These are phyloP conservation scores for Drosophila lowei DNA, from an alignment of 1,140 invertebrate species.

Conservation along the genomic window DNA sequence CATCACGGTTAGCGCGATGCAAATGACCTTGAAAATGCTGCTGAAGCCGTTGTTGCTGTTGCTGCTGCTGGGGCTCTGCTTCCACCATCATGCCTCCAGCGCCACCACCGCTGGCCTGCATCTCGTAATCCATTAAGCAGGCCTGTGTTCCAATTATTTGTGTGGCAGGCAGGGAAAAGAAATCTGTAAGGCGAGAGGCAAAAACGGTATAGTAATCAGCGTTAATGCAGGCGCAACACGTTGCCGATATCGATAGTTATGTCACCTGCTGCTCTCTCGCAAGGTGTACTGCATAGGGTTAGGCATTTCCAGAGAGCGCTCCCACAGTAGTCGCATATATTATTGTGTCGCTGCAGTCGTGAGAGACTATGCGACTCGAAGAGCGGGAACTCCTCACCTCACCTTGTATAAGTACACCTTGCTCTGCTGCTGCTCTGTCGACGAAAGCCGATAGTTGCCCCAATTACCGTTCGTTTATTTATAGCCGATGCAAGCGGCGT, in stretches of 20 bases:
- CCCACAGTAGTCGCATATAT: no score
- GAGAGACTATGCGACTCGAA: no score
- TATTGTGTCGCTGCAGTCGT: no score
- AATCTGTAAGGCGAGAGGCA: conserved; percentile 55
- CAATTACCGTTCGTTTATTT: conserved; percentile 56
- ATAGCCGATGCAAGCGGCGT: conserved; percentile 33
- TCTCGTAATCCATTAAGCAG: conserved; percentile 76
- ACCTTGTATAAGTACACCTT: no score
- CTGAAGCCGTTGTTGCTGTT: conserved; percentile 58
- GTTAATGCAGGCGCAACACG: conserved; percentile 20
- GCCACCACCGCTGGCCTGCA: conserved; percentile 42
- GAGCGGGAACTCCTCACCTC: no score
- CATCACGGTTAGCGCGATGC: conserved; percentile 82
- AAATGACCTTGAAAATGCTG: conserved; percentile 83
- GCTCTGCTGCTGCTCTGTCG: conserved; percentile 12
- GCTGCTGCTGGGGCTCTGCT: conserved; percentile 35
- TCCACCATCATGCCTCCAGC: conserved; percentile 36
- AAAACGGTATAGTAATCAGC: conserved; percentile 14
- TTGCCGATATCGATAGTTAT: conserved; percentile 13
- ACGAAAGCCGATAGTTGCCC: conserved; percentile 30
- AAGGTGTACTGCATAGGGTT: no score
- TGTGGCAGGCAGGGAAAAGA: conserved; percentile 76
- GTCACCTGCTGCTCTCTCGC: no score
- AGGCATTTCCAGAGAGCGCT: no score
- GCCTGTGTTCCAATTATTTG: conserved; percentile 77